These are phyloP conservation scores for Phymanthus crucifer DNA, from an alignment of 92 coral and sea anemone species.

Conservation along the genomic window DNA sequence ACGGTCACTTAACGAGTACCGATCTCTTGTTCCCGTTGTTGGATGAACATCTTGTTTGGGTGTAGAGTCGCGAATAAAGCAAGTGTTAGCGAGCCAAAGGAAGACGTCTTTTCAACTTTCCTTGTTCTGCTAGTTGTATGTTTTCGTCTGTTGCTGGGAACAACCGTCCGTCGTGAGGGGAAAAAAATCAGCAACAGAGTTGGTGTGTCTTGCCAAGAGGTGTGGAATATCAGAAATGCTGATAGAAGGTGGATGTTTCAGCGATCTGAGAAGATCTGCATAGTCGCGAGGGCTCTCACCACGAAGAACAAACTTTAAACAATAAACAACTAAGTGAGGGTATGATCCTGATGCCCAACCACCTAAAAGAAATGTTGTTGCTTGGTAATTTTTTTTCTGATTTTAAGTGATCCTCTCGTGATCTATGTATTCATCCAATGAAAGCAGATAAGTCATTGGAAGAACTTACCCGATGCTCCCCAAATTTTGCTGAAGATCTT, in stretches of 20 bases:
- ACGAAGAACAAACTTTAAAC: conserved; percentile 33
- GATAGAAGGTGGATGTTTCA: conserved; percentile 12
- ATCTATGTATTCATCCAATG: too few relatives aligned
- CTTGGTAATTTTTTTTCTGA: too few relatives aligned
- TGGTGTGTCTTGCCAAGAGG: too few relatives aligned
- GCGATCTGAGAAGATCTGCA: conserved; percentile 21
- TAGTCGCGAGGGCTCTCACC: conserved; percentile 46
- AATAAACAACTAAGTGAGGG: conserved; percentile 43
- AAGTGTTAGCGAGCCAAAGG: not conserved
- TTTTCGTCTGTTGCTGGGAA: too few relatives aligned
- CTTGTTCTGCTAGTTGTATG: not conserved
- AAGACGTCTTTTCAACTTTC: not conserved
- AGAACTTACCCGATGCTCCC: conserved; percentile 46
- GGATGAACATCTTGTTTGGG: too few relatives aligned
- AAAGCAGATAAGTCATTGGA: too few relatives aligned
- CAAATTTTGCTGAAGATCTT: conserved; percentile 53
- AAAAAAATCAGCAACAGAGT: too few relatives aligned
- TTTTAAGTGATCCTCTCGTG: too few relatives aligned
- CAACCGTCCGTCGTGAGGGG: too few relatives aligned
- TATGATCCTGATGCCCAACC: conserved; percentile 41
- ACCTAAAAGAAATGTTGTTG: conserved; percentile 14
- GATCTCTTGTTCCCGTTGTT: not conserved
- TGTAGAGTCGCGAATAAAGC: not conserved
- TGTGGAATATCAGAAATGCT: too few relatives aligned
- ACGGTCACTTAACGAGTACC: conserved; percentile 1